Percentiles rank a stretch among this genome's conserved stretches.
These are phyloP conservation scores for Drosophila ambigua DNA, from an alignment of 1,140 invertebrate species.

Conservation along the genomic window DNA sequence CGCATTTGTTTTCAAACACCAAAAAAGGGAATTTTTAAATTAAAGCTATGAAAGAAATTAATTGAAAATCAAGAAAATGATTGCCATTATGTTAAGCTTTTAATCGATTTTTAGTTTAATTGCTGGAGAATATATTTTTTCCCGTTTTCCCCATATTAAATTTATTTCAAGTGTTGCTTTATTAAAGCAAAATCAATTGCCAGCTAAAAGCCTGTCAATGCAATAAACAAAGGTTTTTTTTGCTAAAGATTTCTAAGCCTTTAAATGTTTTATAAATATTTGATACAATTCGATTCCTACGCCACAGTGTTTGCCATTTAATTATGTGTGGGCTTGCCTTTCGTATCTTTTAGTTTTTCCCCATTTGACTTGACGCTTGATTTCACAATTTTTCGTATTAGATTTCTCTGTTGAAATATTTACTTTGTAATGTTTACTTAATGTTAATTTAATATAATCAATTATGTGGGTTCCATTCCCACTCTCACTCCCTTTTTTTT, in stretches of 20 bases:
- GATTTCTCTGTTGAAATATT: slow-evolving; percentile 39
- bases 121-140: no score
- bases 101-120: background rate
- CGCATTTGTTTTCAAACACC: slow-evolving; percentile 20
- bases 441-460: slow-evolving; percentile 72
- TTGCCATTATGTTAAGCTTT: no score
- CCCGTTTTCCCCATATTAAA: background rate
- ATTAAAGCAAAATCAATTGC: background rate
- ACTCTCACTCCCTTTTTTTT: slow-evolving; percentile 10
- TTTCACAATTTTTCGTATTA: slow-evolving; percentile 46
- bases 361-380: slow-evolving; percentile 47
- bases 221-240: slow-evolving; percentile 1
- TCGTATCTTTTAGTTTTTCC: slow-evolving; percentile 62
- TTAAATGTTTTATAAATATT: slow-evolving; percentile 16
- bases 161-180: background rate
- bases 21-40: slow-evolving; percentile 21
- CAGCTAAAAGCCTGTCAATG: slow-evolving; percentile 14
- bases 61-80: background rate
- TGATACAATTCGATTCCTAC: slow-evolving; percentile 12
- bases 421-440: slow-evolving; percentile 62
- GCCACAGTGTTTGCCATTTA: slow-evolving; percentile 55
- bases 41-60: slow-evolving; percentile 13
- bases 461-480: slow-evolving; percentile 48
- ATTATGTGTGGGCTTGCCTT: slow-evolving; percentile 47
- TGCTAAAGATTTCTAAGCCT: slow-evolving; percentile 5